Evolutionary conservation across 2,113 vertebrate genomes (phyloP), one percentile per base, ranked within the genome.

Genomic region (Blennius ocellaris): DNA sequence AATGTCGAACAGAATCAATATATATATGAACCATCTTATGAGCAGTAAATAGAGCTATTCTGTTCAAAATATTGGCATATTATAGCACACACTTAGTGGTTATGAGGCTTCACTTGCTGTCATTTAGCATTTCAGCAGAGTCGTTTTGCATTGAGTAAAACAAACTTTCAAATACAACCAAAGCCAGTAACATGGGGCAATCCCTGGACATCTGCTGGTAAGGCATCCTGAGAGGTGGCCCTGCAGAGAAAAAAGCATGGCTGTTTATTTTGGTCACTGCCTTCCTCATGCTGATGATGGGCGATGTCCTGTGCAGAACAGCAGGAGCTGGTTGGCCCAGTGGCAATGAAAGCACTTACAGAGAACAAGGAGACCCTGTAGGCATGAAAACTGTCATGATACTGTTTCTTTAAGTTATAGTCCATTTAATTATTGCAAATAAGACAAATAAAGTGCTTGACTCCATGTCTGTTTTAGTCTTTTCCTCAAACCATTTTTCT

Each of bases 121-220:
- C 64, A 59, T 82, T 84, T 62, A 66, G 71, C 65, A 38, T 80
- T 84, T 72, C 63, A 30, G 6, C 68, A 53, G 49, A 38, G 21
- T 17, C 44, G 82, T 81, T 87, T 84, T 39, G 11, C 0, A 51
- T 48, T n/a, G 61, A 75, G 50, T 43, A 75, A 72, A 85, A 39
- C 64, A 83, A 81, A 87, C 62, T 70, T 57, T 37, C 66, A 66
- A 74, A 76, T 64, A 78, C 60, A 84, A 76, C 81, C 7, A 59
- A 17, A 78, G 66, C 52, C 52, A 38, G 64, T 36, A 50, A 79
- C 81, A 76, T 83, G 49, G 60, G 77, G 85, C 71, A 87, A 88
- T 91, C 86, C 87, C 89, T 85, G 86, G 89, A 85, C 90, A 88
- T 91, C 85, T 91, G 88, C 66, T 77, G 10, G 52, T 43, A 73